Percentiles rank a stretch among this genome's conserved stretches.
Conservation (phyloP, 2,888 invertebrate genomes). For the Tetramorium bicarinatum region DNA sequence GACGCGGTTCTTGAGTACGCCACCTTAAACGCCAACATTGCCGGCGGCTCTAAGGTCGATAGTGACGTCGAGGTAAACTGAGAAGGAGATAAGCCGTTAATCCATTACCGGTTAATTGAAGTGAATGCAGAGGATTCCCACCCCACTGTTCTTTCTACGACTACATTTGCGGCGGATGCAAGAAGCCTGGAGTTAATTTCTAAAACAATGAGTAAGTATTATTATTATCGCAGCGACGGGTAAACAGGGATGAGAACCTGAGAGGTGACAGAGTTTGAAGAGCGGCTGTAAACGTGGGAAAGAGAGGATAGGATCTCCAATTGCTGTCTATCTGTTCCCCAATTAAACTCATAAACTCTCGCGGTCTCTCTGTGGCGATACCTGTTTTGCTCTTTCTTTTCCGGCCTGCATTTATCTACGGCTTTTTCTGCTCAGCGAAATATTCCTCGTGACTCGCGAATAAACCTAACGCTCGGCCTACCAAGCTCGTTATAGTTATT, state of each 20-base stretch:
- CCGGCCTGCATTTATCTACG: not conserved
- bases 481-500: constrained; percentile 74
- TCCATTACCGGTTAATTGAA: constrained; percentile 81
- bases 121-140: constrained; percentile 74
- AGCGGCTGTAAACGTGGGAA: constrained; percentile 53
- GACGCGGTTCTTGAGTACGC: not conserved
- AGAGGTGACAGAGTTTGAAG: constrained; percentile 52
- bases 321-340: constrained; percentile 69
- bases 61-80: constrained; percentile 48
- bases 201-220: constrained; percentile 81
- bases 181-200: constrained; percentile 75
- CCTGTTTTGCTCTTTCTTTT: constrained; percentile 52
- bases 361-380: constrained; percentile 56
- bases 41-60: not conserved
- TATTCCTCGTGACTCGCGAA: constrained; percentile 61
- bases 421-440: constrained; percentile 60
- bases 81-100: constrained; percentile 79
- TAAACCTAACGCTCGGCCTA: constrained; percentile 65
- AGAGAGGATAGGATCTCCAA: constrained; percentile 60
- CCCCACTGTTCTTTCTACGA: constrained; percentile 46
- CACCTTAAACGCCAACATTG: not conserved
- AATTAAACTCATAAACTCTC: constrained; percentile 79
- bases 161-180: constrained; percentile 57
- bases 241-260: constrained; percentile 51
- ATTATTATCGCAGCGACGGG: constrained; percentile 72